A percentile compares a stretch with the other conserved stretches of the same genome.
Evolutionary conservation across 2,797 vertebrate genomes (phyloP).

Genomic region (Pipistrellus pipistrellus): DNA sequence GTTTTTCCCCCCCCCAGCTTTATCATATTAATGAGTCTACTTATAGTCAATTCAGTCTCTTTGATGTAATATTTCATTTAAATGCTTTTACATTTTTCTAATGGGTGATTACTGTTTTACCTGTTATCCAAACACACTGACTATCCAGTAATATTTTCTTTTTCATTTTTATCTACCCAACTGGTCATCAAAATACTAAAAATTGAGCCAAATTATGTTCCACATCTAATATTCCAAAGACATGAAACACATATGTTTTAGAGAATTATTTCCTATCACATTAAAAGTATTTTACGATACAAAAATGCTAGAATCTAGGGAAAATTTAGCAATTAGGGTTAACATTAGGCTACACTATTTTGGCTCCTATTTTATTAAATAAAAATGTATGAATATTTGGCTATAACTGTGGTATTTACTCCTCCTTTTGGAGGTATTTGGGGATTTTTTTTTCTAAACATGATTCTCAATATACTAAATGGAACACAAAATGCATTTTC

Average conservation of each 20-base stretch:
- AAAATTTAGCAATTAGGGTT: not conserved
- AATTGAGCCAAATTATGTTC: not conserved
- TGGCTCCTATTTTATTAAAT: not conserved
- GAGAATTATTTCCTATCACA: not conserved
- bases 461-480: not conserved
- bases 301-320: not conserved
- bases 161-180: not conserved
- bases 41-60: not conserved
- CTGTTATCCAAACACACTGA: not conserved
- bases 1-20: not conserved
- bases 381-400: not conserved
- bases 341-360: not conserved
- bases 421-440: not conserved
- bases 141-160: not conserved
- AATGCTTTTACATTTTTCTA: not conserved
- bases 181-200: not conserved
- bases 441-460: not conserved
- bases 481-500: not conserved
- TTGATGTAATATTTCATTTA: slow-evolving; percentile 13
- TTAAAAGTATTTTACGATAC: not conserved
- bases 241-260: not conserved
- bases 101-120: not conserved
- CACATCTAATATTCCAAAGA: not conserved
- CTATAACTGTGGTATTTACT: not conserved
- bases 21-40: not conserved